A percentile compares a stretch with the other conserved stretches of the same genome.
phyloP scores from a whole-genome alignment of 2,888 invertebrate species.

The Coenonympha glycerion region DNA sequence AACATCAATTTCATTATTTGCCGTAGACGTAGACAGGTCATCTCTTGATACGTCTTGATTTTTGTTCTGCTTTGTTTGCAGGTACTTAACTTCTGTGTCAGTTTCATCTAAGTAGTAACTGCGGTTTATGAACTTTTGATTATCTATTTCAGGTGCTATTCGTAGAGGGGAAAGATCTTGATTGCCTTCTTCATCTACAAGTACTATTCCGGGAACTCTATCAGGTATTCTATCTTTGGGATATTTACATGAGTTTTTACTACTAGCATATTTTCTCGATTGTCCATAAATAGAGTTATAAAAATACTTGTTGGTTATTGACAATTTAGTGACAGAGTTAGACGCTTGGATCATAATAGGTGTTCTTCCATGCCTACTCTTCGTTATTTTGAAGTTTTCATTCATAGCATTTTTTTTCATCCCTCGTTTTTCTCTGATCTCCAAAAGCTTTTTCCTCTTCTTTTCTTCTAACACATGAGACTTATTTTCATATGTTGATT shows the following conservation, averaged over 20 bases:
- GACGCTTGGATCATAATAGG: slow-evolving; percentile 49
- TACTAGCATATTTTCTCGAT: slow-evolving; percentile 31
- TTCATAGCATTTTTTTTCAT: slow-evolving; percentile 51
- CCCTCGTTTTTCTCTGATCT: slow-evolving; percentile 59
- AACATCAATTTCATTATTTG: slow-evolving; percentile 40
- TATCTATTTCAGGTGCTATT: slow-evolving; percentile 32
- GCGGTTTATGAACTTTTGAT: slow-evolving; percentile 45
- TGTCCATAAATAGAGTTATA: slow-evolving; percentile 67
- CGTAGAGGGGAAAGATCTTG: slow-evolving; percentile 15
- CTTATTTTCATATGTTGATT: slow-evolving; percentile 66
- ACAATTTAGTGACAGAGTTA: slow-evolving; percentile 62
- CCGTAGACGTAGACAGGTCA: slow-evolving; percentile 38
- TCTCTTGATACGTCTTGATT: slow-evolving; percentile 36
- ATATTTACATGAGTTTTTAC: slow-evolving; percentile 31
- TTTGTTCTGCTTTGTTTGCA: slow-evolving; percentile 39
- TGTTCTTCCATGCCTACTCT: slow-evolving; percentile 47
- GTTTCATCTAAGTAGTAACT: slow-evolving; percentile 57
- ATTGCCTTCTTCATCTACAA: slow-evolving; percentile 28
- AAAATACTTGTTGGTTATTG: slow-evolving; percentile 66
- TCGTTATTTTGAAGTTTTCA: slow-evolving; percentile 52
- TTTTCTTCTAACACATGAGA: slow-evolving; percentile 55
- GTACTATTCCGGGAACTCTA: slow-evolving; percentile 30
- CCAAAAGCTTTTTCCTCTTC: slow-evolving; percentile 55
- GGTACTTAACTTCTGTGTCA: slow-evolving; percentile 53
- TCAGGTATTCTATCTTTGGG: slow-evolving; percentile 33